Conservation (phyloP, 2,888 invertebrate species). For the Sarcophaga variegata region DNA sequence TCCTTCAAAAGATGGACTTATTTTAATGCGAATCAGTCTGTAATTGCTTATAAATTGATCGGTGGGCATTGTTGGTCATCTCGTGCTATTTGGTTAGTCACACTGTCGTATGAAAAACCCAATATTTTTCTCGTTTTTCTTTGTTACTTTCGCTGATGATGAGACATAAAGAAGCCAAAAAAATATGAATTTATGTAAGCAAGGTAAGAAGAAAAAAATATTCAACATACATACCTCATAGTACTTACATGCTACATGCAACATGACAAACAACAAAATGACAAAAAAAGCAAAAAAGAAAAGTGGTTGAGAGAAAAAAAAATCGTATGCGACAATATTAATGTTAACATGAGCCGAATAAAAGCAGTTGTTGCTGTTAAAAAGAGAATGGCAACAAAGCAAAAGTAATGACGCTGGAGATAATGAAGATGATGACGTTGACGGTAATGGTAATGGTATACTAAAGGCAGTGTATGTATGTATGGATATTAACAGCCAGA, state of each 20-base stretch:
- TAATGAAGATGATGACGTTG: neutral
- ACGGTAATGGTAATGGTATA: too few species aligned
- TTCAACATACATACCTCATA: neutral
- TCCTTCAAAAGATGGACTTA: too few species aligned
- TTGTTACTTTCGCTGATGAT: slow-evolving; percentile 1
- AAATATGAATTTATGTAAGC: slow-evolving; percentile 47
- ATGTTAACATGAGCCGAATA: slow-evolving; percentile 34
- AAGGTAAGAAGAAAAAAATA: neutral
- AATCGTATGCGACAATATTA: slow-evolving; percentile 7
- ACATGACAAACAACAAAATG: neutral
- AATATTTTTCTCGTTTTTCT: neutral
- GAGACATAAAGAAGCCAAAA: slow-evolving; percentile 11
- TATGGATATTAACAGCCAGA: neutral
- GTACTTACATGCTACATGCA: slow-evolving; percentile 18
- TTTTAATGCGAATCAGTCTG: too few species aligned
- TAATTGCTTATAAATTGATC: too few species aligned
- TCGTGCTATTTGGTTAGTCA: too few species aligned
- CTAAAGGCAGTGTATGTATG: too few species aligned
- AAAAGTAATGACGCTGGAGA: neutral
- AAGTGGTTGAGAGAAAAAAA: too few species aligned
- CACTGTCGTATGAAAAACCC: too few species aligned
- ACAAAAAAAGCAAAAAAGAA: neutral
- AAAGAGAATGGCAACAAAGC: neutral
- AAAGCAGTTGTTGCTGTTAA: slow-evolving; percentile 9
- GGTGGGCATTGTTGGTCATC: too few species aligned